Percentiles rank a stretch among this genome's conserved stretches.
These are phyloP conservation scores for Patella pellucida DNA, from an alignment of 2,888 invertebrate genomes.

Conservation along the genomic window DNA sequence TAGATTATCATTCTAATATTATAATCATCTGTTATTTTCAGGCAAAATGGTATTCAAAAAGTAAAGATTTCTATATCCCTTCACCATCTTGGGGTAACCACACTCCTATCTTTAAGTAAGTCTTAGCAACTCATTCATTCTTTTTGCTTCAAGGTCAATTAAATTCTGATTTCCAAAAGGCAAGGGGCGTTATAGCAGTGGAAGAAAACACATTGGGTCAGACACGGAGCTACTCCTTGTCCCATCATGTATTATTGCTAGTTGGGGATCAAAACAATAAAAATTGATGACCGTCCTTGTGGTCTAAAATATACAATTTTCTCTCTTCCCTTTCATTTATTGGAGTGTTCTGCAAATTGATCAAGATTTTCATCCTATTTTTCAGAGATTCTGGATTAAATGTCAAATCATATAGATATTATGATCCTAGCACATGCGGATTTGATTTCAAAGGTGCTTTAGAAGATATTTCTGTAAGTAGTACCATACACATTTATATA, in stretches of 20 bases:
- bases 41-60: slow-evolving; percentile 73
- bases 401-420: slow-evolving; percentile 93
- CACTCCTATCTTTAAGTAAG: slow-evolving; percentile 87
- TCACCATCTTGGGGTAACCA: slow-evolving; percentile 99
- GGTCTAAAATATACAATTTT: neutral
- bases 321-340: neutral
- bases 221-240: too few species aligned
- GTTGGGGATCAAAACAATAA: too few species aligned
- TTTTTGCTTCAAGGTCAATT: neutral
- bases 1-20: neutral
- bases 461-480: slow-evolving; percentile 81
- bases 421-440: slow-evolving; percentile 91
- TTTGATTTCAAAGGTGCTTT: slow-evolving; percentile 91
- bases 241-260: neutral
- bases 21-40: slow-evolving; percentile 39
- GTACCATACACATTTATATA: too few species aligned
- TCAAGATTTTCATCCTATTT: slow-evolving; percentile 15
- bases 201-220: too few species aligned
- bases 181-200: too few species aligned
- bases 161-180: too few species aligned
- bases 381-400: slow-evolving; percentile 81
- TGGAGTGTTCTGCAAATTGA: neutral
- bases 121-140: slow-evolving; percentile 31
- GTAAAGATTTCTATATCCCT: slow-evolving; percentile 88
- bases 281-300: neutral